These are phyloP conservation scores for Drosophila eugracilis DNA, from an alignment of 1,140 invertebrate species.

Conservation along the genomic window DNA sequence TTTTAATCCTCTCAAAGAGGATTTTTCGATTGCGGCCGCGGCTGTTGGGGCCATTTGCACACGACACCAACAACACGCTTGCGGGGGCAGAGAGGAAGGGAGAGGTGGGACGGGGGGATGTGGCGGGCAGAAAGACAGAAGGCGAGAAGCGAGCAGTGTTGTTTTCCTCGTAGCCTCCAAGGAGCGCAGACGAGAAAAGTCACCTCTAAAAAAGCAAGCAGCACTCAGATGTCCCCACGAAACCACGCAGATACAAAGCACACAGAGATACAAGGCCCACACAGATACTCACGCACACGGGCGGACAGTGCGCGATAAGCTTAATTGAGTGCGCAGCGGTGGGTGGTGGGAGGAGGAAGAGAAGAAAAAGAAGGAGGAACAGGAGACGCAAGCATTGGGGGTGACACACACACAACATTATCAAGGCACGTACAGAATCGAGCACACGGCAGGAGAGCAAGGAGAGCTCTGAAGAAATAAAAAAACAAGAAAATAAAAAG, in stretches of 20 bases:
- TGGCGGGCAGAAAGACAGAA: slow-evolving; percentile 36
- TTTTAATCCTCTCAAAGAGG: slow-evolving; percentile 84
- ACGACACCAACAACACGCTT: slow-evolving; percentile 67
- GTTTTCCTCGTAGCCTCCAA: slow-evolving; percentile 67
- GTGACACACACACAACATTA: slow-evolving; percentile 55
- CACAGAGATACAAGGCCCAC: slow-evolving; percentile 32
- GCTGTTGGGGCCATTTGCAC: slow-evolving; percentile 69
- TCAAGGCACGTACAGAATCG: slow-evolving; percentile 36
- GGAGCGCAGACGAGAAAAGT: slow-evolving; percentile 75
- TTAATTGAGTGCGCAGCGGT: slow-evolving; percentile 72
- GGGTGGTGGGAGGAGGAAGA: not conserved
- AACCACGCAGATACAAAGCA: slow-evolving; percentile 31
- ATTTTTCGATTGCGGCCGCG: slow-evolving; percentile 72
- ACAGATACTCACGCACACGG: slow-evolving; percentile 19
- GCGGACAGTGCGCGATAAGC: slow-evolving; percentile 71
- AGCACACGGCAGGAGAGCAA: slow-evolving; percentile 67
- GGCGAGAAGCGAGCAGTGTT: slow-evolving; percentile 40
- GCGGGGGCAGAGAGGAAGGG: slow-evolving; percentile 1
- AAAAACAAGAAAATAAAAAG: slow-evolving; percentile 35
- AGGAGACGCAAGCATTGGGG: slow-evolving; percentile 35
- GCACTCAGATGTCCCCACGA: slow-evolving; percentile 68
- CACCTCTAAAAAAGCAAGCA: slow-evolving; percentile 72
- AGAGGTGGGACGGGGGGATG: slow-evolving; percentile 7
- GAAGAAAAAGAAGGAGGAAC: not conserved
- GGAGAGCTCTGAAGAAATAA: slow-evolving; percentile 54